Percentiles rank a stretch among this genome's conserved stretches.
Conservation (phyloP, 2,113 vertebrate genomes). For the Callithrix jacchus region DNA sequence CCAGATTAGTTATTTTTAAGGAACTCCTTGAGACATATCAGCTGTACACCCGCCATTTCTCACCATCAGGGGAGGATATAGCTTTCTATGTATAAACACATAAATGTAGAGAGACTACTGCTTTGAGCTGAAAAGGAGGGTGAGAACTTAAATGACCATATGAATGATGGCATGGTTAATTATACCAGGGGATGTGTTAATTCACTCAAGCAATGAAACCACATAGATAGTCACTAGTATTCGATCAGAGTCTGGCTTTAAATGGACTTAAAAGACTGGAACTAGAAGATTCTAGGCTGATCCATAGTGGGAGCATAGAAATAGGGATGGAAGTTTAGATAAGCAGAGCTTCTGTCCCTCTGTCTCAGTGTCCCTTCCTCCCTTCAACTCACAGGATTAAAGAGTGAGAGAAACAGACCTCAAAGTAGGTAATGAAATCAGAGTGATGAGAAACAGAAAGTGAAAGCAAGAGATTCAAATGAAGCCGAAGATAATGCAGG, state of each 20-base stretch:
- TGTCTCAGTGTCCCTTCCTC: neutral
- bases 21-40: neutral
- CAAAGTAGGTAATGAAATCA: neutral
- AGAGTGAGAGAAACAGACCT: neutral
- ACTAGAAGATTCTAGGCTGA: neutral
- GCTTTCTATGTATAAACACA: neutral
- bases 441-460: neutral
- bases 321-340: neutral
- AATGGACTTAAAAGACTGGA: neutral
- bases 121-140: neutral
- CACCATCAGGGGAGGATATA: neutral
- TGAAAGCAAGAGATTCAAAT: neutral
- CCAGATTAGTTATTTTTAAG: neutral
- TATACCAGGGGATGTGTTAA: neutral
- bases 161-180: neutral
- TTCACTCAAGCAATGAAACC: neutral
- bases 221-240: neutral
- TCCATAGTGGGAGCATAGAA: neutral
- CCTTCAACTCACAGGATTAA: neutral
- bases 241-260: neutral
- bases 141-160: neutral
- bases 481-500: neutral
- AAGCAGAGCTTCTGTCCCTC: neutral
- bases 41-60: neutral
- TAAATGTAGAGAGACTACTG: neutral